Evolutionary conservation across 2,888 invertebrate species (phyloP).

Genomic region (Orgyia antiqua): DNA sequence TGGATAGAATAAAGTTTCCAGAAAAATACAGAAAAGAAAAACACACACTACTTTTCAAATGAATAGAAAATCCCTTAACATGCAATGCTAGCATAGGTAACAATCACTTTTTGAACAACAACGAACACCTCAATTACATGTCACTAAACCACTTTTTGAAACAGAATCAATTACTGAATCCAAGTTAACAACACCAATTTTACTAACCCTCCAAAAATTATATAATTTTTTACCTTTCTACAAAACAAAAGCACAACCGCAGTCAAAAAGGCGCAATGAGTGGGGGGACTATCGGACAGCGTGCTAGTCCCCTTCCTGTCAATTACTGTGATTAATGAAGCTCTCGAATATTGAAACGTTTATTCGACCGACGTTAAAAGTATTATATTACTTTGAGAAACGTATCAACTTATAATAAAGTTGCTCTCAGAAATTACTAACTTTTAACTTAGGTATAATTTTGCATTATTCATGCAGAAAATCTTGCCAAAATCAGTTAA

Average conservation of each 20-base stretch:
- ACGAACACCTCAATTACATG: too few species aligned
- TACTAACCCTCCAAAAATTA: conserved; percentile 17
- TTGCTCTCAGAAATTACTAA: conserved; percentile 18
- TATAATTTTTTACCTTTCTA: conserved; percentile 38
- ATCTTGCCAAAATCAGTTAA: too few species aligned
- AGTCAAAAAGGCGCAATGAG: conserved; percentile 10
- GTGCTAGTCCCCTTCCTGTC: conserved; percentile 62
- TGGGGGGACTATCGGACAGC: conserved; percentile 44
- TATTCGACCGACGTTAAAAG: conserved; percentile 63
- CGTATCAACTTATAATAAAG: conserved; percentile 65
- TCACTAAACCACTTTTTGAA: too few species aligned
- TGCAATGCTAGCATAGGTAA: too few species aligned
- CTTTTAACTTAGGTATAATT: conserved; percentile 16
- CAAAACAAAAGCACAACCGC: conserved; percentile 41
- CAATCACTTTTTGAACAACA: too few species aligned
- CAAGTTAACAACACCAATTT: conserved; percentile 11
- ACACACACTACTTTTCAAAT: too few species aligned
- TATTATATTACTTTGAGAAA: conserved; percentile 64
- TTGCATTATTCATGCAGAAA: too few species aligned
- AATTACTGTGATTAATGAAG: conserved; percentile 76
- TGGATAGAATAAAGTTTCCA: too few species aligned
- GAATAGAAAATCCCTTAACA: too few species aligned
- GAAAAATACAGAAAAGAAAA: too few species aligned
- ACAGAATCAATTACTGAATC: conserved; percentile 12
- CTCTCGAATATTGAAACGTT: conserved; percentile 73